These are phyloP conservation scores for Xestia ashworthii DNA, from an alignment of 2,888 invertebrate species.

Conservation along the genomic window DNA sequence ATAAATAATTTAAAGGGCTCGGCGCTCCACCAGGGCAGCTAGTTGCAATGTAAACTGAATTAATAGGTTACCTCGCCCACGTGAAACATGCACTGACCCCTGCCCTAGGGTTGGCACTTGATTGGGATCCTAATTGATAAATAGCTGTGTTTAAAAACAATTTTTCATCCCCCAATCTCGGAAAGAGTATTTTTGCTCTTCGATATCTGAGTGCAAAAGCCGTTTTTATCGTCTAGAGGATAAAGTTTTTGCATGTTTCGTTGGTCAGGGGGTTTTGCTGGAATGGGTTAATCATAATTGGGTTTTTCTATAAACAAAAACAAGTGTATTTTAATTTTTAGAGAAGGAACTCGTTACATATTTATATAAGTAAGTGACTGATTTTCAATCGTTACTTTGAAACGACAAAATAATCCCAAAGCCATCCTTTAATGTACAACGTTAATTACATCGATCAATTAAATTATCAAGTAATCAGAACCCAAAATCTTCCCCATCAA, in stretches of 20 bases:
- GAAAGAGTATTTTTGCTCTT: too few relatives aligned
- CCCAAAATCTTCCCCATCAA: slow-evolving; percentile 3
- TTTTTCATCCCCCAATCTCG: too few relatives aligned
- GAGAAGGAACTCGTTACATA: too few relatives aligned
- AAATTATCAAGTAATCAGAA: slow-evolving; percentile 35
- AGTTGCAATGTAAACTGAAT: slow-evolving; percentile 70
- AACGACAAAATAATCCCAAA: neutral
- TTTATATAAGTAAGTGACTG: neutral
- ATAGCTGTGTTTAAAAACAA: too few relatives aligned
- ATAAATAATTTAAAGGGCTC: slow-evolving; percentile 64
- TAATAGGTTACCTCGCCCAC: slow-evolving; percentile 57
- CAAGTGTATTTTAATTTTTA: too few relatives aligned
- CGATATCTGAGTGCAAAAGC: too few relatives aligned
- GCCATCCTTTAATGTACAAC: neutral
- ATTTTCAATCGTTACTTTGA: neutral
- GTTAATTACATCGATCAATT: slow-evolving; percentile 43
- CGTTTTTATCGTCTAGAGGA: too few relatives aligned
- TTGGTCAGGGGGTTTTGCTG: too few relatives aligned
- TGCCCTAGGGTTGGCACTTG: slow-evolving; percentile 39
- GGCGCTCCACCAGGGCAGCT: slow-evolving; percentile 47
- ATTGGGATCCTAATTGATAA: neutral
- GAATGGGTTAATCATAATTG: too few relatives aligned
- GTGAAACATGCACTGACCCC: slow-evolving; percentile 59
- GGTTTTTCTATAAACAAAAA: too few relatives aligned
- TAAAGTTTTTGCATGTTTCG: too few relatives aligned